Conservation (phyloP, 2,113 vertebrate species). For the Crocuta crocuta region DNA sequence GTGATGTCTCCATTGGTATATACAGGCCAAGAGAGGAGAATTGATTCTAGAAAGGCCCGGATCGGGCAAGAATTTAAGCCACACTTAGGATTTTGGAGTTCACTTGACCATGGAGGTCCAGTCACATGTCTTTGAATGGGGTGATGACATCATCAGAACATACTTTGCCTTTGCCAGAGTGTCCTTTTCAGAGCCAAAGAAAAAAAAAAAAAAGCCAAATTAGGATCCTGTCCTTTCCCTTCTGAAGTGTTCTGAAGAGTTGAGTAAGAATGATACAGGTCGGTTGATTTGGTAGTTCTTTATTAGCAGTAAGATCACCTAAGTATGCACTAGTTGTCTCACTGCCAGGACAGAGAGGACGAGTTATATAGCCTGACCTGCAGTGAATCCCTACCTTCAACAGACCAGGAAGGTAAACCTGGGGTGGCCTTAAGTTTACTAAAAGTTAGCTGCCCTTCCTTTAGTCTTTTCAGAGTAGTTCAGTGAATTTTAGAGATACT, state of each 20-base stretch:
- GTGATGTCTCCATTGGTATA: conserved; percentile 3
- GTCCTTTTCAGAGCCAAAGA: not conserved
- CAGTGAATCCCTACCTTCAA: not conserved
- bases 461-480: not conserved
- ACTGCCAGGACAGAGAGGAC: not conserved
- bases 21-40: not conserved
- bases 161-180: conserved; percentile 27
- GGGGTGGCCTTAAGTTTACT: not conserved
- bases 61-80: not conserved
- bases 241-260: not conserved
- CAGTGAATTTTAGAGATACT: conserved; percentile 55
- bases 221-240: not conserved
- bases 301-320: conserved; percentile 7
- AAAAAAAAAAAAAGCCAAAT: not conserved
- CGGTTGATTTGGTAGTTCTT: conserved; percentile 15
- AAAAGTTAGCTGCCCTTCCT: not conserved
- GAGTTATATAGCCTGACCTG: not conserved
- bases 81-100: conserved; percentile 13
- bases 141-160: not conserved
- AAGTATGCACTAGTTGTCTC: not conserved
- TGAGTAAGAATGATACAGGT: not conserved
- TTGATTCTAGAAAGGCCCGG: not conserved
- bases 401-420: not conserved
- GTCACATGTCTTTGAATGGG: not conserved
- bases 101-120: not conserved